phyloP scores from a whole-genome alignment of 35 echinoderm and acorn worm genomes.

The Antedon bifida region DNA sequence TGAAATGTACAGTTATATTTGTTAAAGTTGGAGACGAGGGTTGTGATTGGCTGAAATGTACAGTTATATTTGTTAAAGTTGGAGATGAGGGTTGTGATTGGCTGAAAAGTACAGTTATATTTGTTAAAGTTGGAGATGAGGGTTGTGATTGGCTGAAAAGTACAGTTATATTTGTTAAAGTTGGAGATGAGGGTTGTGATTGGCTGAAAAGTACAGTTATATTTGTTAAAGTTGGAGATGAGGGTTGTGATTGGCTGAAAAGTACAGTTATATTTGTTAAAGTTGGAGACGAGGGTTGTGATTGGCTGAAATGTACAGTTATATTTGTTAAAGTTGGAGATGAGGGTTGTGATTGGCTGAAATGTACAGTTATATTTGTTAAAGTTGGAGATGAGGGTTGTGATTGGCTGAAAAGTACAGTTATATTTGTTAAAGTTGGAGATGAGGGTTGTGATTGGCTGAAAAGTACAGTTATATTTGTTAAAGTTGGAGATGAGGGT shows the following conservation, averaged over 20 bases:
- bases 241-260: conserved; percentile 23
- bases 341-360: conserved; percentile 21
- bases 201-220: background rate
- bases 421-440: background rate
- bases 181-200: conserved; percentile 25
- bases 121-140: conserved; percentile 5
- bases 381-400: conserved; percentile 20
- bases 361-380: background rate
- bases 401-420: conserved; percentile 10
- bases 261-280: background rate
- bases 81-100: conserved; percentile 25
- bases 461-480: background rate
- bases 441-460: conserved; percentile 25
- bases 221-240: conserved; percentile 5
- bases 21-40: conserved; percentile 13
- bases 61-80: background rate
- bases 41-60: conserved; percentile 15
- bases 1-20: background rate
- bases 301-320: conserved; percentile 2
- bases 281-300: conserved; percentile 24
- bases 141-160: conserved; percentile 24
- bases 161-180: background rate
- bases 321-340: conserved; percentile 7
- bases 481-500: conserved; percentile 13
- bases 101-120: background rate